Evolutionary conservation across 2,888 invertebrate genomes (phyloP).

Genomic region (Drosophila leonis): DNA sequence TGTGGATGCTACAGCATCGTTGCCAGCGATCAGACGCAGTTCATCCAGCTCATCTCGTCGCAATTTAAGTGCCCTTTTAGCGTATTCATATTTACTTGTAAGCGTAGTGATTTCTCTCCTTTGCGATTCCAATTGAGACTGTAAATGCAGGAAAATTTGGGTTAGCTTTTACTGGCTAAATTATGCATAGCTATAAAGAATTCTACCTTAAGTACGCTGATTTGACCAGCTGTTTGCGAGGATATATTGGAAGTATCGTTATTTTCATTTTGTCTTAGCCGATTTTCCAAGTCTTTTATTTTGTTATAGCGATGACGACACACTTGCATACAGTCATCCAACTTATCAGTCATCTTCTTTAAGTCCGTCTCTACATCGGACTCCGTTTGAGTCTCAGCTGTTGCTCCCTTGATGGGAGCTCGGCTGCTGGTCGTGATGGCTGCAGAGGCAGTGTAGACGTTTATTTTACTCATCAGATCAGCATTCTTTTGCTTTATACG

Average conservation of each 20-base stretch:
- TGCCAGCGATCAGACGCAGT: slow-evolving; percentile 23
- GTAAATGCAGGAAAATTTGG: not conserved
- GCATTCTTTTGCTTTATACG: slow-evolving; percentile 70
- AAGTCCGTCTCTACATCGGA: slow-evolving; percentile 55
- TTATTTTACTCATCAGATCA: slow-evolving; percentile 50
- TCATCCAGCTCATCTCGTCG: slow-evolving; percentile 44
- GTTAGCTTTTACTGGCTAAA: too few species aligned
- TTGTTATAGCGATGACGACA: slow-evolving; percentile 72
- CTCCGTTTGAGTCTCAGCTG: slow-evolving; percentile 69
- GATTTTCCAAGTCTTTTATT: slow-evolving; percentile 74
- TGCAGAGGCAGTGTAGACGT: slow-evolving; percentile 26
- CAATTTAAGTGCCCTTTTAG: slow-evolving; percentile 48
- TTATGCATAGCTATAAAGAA: not conserved
- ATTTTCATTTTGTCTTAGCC: slow-evolving; percentile 65
- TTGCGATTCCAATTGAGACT: slow-evolving; percentile 41
- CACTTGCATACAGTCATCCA: slow-evolving; percentile 73
- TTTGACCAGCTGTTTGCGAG: slow-evolving; percentile 61
- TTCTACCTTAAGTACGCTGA: slow-evolving; percentile 62
- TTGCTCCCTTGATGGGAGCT: not conserved
- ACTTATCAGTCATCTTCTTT: slow-evolving; percentile 69
- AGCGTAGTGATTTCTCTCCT: slow-evolving; percentile 36
- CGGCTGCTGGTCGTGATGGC: slow-evolving; percentile 1
- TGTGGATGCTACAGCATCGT: slow-evolving; percentile 1
- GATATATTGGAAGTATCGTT: slow-evolving; percentile 46
- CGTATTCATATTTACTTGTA: slow-evolving; percentile 48